phyloP scores from a whole-genome alignment of 2,797 vertebrate genomes.

The Coregonus sp. region DNA sequence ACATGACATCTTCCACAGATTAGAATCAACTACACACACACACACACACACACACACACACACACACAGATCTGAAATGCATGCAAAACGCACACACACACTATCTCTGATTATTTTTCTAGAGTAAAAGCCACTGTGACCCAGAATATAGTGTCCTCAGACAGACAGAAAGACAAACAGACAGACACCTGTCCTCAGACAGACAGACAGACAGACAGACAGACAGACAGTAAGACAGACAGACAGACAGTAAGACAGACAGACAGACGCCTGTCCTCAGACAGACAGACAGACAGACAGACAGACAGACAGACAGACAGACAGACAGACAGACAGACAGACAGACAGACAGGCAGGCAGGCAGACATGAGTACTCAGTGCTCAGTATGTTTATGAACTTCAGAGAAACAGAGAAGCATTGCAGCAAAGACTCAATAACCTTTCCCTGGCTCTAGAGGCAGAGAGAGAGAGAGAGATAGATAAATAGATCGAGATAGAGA shows the following conservation, averaged over 20 bases:
- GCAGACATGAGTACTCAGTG: neutral
- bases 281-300: neutral
- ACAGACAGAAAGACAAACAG: neutral
- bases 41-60: neutral
- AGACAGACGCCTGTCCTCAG: neutral
- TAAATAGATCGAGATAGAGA: neutral
- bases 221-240: neutral
- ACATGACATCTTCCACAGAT: constrained; percentile 51
- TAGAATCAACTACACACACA: constrained; percentile 35
- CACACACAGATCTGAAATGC: neutral
- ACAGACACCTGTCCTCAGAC: too few relatives aligned
- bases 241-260: neutral
- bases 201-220: neutral
- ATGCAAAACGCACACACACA: neutral
- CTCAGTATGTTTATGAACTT: constrained; percentile 23
- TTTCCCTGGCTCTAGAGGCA: constrained; percentile 5
- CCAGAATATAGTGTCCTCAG: too few relatives aligned
- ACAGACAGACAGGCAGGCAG: neutral
- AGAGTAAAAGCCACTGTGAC: too few relatives aligned
- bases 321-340: neutral
- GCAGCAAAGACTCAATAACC: constrained; percentile 23
- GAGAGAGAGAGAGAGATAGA: neutral
- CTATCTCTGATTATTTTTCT: too few relatives aligned
- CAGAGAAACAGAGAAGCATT: neutral
- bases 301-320: neutral